Evolutionary conservation across 2,888 invertebrate genomes (phyloP), one percentile per base, ranked within the genome.

Genomic region (Trichogramma evanescens): DNA sequence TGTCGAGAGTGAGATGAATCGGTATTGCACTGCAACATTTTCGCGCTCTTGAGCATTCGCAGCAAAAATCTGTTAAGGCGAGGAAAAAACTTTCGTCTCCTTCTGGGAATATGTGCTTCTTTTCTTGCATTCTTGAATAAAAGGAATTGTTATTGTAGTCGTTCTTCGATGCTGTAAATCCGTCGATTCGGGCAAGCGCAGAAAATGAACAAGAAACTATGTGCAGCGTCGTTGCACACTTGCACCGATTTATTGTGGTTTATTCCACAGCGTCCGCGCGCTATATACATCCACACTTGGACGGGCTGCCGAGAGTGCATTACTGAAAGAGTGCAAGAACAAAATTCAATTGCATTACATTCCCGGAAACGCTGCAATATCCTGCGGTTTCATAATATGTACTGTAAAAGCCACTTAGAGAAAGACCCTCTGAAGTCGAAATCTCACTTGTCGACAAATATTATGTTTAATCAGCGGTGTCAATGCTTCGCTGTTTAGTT

Each of bases 271-370:
- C 1, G 26, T 26, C 26, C 3, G 26, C 26, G 26, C 26, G 26
- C 26, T 26, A 26, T 26, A 26, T 26, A 26, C 3, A 26, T 26
- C 26, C 26, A 26, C 26, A 26, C 26, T 26, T 26, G 26, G 26
- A 26, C 26, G 26, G 26, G 26, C 26, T 26, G 26, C 3, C 26
- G 26, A 26, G 26, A 26, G 26, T 26, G 26, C 26, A 26, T 26
- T 26, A 26, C 26, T 26, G 26, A 26, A 26, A 26, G 26, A 26
- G 56, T 39, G 55, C 51, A 59, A 51, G 43, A 53, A 61, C 46
- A 54, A 45, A 57, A 59, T 62, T 59, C 59, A 64, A 62, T 62
- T 64, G 58, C 61, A 49, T 58, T 54, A 43, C 46, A 10, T 65
- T 63, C 63, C 42, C 10, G 39, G 63, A 61, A 63, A 13, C 39